A percentile compares a stretch with the other conserved stretches of the same genome.
Conservation (phyloP, 2,888 invertebrate genomes). For the Himalopsyche tibetana region DNA sequence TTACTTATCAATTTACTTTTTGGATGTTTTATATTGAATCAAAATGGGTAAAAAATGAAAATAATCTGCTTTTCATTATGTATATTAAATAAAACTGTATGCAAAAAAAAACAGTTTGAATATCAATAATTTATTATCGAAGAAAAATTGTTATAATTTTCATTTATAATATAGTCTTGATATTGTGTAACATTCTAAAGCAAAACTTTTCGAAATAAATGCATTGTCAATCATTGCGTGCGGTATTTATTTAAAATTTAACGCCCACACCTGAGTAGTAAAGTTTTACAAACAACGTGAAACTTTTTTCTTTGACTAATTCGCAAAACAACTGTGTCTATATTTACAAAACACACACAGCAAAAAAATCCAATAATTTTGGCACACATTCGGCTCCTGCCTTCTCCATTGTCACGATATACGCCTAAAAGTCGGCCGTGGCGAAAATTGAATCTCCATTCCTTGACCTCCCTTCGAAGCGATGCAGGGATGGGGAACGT, state of each 20-base stretch:
- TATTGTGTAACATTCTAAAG: too few relatives aligned
- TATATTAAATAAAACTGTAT: too few relatives aligned
- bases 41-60: too few relatives aligned
- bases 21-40: too few relatives aligned
- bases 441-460: conserved; percentile 60
- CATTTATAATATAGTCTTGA: too few relatives aligned
- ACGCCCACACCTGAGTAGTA: not conserved
- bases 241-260: not conserved
- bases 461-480: conserved; percentile 46
- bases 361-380: conserved; percentile 13
- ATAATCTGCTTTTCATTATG: too few relatives aligned
- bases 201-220: too few relatives aligned
- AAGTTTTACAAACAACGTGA: not conserved
- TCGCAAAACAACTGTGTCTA: conserved; percentile 21
- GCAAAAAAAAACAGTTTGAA: too few relatives aligned
- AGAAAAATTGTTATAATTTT: too few relatives aligned
- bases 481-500: conserved; percentile 23
- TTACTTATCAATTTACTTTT: too few relatives aligned
- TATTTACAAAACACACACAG: conserved; percentile 33
- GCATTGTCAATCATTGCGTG: too few relatives aligned
- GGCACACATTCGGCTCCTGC: conserved; percentile 19
- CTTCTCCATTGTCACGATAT: conserved; percentile 6
- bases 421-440: conserved; percentile 38
- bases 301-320: conserved; percentile 26
- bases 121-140: too few relatives aligned